A percentile compares a stretch with the other conserved stretches of the same genome.
These are phyloP conservation scores for Limonius californicus DNA, from an alignment of 1,140 invertebrate species.

Conservation along the genomic window DNA sequence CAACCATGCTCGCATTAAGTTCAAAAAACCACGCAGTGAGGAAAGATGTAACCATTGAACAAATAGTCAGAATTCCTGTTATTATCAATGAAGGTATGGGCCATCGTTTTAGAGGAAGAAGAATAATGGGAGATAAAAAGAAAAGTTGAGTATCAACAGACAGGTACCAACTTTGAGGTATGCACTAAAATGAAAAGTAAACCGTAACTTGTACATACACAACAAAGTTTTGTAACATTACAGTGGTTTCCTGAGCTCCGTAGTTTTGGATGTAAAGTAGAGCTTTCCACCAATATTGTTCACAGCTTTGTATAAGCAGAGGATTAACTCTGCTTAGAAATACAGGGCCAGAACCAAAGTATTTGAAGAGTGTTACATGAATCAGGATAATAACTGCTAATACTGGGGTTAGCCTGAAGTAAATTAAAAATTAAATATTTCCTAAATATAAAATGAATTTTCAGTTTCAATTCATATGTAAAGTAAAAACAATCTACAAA, in stretches of 20 bases:
- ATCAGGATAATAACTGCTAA: constrained; percentile 45
- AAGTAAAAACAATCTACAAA: too few relatives aligned
- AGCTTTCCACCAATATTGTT: constrained; percentile 56
- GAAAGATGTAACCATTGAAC: too few relatives aligned
- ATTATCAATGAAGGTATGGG: neutral
- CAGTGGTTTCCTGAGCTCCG: constrained; percentile 39
- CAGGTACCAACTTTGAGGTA: constrained; percentile 53
- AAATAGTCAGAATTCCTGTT: neutral
- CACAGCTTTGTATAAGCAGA: constrained; percentile 45
- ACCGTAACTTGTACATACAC: neutral
- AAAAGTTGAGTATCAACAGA: constrained; percentile 73
- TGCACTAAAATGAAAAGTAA: too few relatives aligned
- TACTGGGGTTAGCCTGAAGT: constrained; percentile 49
- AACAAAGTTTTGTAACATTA: neutral
- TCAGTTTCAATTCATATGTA: too few relatives aligned
- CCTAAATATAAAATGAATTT: too few relatives aligned
- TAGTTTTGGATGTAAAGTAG: constrained; percentile 59
- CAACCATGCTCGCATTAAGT: too few relatives aligned
- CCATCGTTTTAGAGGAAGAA: constrained; percentile 41
- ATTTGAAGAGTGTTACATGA: constrained; percentile 43
- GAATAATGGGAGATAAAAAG: constrained; percentile 52
- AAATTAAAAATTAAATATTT: too few relatives aligned
- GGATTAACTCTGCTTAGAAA: constrained; percentile 40
- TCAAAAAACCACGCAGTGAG: too few relatives aligned
- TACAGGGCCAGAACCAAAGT: constrained; percentile 46